Evolutionary conservation across 1,140 invertebrate genomes (phyloP), one percentile per base, ranked within the genome.

Genomic region (Pemphigus obesinymphae): DNA sequence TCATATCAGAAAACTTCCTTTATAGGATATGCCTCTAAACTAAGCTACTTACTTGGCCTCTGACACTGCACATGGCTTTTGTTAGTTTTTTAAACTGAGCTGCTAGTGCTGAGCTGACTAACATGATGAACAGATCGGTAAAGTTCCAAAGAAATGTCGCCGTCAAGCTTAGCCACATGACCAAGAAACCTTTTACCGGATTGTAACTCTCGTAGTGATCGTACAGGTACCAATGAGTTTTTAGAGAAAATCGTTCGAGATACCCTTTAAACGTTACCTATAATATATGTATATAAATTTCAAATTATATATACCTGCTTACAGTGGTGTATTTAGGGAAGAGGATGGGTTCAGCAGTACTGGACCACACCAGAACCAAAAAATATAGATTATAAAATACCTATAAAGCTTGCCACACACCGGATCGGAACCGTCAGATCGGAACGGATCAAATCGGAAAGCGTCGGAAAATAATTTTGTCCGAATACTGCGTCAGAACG

Each of bases 111-210:
- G 83, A 82, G 37, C 87, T 89, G 83, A 92, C 88, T 63, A 91
- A 84, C 87, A 91, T 92, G 0, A 92, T 88, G 63, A 92, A 92
- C 0, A 92, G 84, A 83, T 92, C 91, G 20, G 89, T 91, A 68
- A 90, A 92, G 83, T 91, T 92, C 91, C 91, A 92, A 0, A 90
- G 88, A 31, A 92, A 90, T 0, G 92, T 93, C 10, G 90, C 89
- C 6, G 92, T 73, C 83, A 91, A 89, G 50, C 83, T 83, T 5
- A 84, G 58, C 84, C 84, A 85, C 76, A 85, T 70, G 5, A 85
- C 83, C 20, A 85, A 76, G 13, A 85, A 80, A 2, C 85, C 84
- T 82, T 83, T 83, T 34, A 83, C 70, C 11, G 82, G 61, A 68
- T 70, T 80, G 63, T 85, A 85, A 68, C 83, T 82, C 8, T 80